Conservation (phyloP, 2,113 vertebrate species). For the Hydropotes inermis region DNA sequence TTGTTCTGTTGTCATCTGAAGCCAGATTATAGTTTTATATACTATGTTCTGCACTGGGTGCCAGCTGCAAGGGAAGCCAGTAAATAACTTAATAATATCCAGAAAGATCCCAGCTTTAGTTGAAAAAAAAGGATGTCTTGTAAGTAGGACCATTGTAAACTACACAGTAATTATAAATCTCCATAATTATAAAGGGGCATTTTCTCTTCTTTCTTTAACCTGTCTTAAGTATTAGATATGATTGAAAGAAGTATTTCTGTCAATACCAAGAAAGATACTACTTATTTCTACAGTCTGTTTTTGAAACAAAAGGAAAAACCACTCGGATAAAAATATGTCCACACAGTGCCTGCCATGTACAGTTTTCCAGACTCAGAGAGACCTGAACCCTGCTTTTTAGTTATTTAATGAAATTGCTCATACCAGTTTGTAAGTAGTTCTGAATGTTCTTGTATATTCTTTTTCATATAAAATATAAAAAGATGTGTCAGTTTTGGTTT, state of each 20-base stretch:
- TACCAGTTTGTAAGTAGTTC: neutral
- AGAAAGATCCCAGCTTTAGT: conserved; percentile 53
- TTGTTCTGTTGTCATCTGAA: conserved; percentile 78
- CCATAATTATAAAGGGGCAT: conserved; percentile 72
- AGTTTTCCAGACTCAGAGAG: neutral
- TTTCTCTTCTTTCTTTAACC: conserved; percentile 73
- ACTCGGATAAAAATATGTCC: neutral
- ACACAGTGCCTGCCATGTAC: neutral
- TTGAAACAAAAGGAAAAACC: conserved; percentile 56
- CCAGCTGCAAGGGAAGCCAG: conserved; percentile 79
- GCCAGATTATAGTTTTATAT: conserved; percentile 80
- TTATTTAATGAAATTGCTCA: neutral
- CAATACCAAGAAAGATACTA: neutral
- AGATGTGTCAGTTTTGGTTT: neutral
- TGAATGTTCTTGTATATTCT: neutral
- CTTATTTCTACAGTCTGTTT: conserved; percentile 14
- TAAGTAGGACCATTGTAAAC: conserved; percentile 55
- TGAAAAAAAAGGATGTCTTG: conserved; percentile 73
- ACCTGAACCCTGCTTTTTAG: neutral
- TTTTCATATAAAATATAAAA: neutral
- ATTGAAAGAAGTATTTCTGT: conserved; percentile 73
- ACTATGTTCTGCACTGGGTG: conserved; percentile 67
- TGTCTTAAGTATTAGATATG: conserved; percentile 74
- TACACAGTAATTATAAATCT: conserved; percentile 80
- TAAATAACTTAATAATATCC: conserved; percentile 81